A percentile compares a stretch with the other conserved stretches of the same genome.
Evolutionary conservation across 2,113 vertebrate species (phyloP).

Genomic region (Sciurus niger): DNA sequence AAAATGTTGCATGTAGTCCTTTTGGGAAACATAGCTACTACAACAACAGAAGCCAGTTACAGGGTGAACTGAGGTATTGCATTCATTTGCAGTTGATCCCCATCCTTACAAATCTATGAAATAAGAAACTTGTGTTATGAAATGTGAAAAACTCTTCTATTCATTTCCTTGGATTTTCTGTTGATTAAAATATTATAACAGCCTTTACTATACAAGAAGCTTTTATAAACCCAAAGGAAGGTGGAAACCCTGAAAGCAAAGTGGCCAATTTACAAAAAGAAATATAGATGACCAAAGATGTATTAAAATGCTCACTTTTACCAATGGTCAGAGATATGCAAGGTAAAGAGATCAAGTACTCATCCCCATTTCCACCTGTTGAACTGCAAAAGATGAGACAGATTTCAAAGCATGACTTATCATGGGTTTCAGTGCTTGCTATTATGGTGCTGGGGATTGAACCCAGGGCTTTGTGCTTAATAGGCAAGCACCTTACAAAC

Average conservation of each 20-base stretch:
- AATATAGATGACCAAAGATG: not conserved
- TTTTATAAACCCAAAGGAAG: not conserved
- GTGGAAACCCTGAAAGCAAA: not conserved
- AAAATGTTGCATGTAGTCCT: not conserved
- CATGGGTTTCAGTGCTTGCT: not conserved
- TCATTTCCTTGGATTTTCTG: not conserved
- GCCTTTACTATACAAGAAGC: not conserved
- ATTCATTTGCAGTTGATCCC: not conserved
- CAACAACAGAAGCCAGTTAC: not conserved
- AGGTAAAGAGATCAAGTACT: not conserved
- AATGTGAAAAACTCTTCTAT: not conserved
- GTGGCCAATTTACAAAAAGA: not conserved
- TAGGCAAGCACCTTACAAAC: too few relatives aligned
- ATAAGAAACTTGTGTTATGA: not conserved
- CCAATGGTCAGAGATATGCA: not conserved
- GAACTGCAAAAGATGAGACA: constrained; percentile 11
- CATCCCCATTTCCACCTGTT: not conserved
- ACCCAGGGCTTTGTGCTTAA: too few relatives aligned
- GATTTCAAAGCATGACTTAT: not conserved
- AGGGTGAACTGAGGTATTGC: not conserved
- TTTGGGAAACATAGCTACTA: not conserved
- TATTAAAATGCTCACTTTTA: not conserved
- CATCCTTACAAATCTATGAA: not conserved
- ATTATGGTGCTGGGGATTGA: too few relatives aligned
- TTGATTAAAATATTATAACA: constrained; percentile 44